Conservation (phyloP, 23 tunicate species). For the Botrylloides violaceus region DNA sequence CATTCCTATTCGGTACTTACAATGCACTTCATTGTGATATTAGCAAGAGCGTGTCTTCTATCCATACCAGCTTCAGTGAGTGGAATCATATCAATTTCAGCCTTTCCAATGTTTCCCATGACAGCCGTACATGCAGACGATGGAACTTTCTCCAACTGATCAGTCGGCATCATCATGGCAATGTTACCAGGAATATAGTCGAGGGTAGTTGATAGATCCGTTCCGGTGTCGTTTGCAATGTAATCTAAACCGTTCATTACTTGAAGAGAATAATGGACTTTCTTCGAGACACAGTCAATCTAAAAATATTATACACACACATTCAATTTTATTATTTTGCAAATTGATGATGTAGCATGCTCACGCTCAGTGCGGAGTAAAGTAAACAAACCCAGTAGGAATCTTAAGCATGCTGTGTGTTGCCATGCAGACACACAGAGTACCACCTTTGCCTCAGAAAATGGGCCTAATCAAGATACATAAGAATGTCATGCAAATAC, state of each 20-base stretch:
- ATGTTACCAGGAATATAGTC: constrained; percentile 48
- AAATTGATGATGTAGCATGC: too few species aligned
- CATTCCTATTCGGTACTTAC: constrained; percentile 4
- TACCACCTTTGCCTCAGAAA: too few species aligned
- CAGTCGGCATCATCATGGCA: constrained; percentile 37
- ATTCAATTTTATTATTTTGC: too few species aligned
- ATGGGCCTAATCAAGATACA: too few species aligned
- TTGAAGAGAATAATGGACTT: constrained; percentile 53
- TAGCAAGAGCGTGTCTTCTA: constrained; percentile 27
- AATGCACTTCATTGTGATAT: constrained; percentile 29
- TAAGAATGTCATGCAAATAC: too few species aligned
- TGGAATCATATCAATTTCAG: constrained; percentile 7
- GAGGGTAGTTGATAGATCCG: constrained; percentile 22
- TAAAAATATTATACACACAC: background rate
- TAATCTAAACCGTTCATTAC: constrained; percentile 47
- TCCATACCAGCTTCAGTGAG: constrained; percentile 25
- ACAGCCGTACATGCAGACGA: constrained; percentile 5
- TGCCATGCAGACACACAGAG: too few species aligned
- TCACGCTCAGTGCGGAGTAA: too few species aligned
- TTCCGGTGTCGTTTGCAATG: constrained; percentile 43
- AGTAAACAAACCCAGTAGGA: too few species aligned
- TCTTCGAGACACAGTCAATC: constrained; percentile 65
- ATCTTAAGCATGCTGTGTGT: too few species aligned
- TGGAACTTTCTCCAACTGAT: constrained; percentile 6
- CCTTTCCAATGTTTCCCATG: constrained; percentile 24